A percentile compares a stretch with the other conserved stretches of the same genome.
phyloP scores from a whole-genome alignment of 2,113 vertebrate genomes.

The Henicopernis longicauda region DNA sequence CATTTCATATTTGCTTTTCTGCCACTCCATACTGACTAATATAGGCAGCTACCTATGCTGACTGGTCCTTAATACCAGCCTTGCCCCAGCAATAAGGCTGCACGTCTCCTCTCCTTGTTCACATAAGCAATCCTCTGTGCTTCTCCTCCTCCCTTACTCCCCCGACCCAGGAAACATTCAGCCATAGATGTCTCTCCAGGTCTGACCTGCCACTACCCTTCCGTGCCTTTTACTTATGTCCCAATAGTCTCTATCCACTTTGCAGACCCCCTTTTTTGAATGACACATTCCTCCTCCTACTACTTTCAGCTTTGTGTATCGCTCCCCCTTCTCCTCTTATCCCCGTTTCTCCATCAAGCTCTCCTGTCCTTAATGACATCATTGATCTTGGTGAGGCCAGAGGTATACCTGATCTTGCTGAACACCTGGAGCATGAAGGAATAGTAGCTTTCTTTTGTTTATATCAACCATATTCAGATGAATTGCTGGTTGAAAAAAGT shows the following conservation, averaged over 20 bases:
- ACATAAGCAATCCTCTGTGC: not conserved
- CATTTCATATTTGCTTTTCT: not conserved
- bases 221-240: not conserved
- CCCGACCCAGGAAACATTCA: not conserved
- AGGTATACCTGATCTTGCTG: not conserved
- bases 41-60: not conserved
- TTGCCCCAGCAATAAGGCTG: not conserved
- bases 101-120: not conserved
- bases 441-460: not conserved
- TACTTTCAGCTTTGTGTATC: not conserved
- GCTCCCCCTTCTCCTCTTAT: not conserved
- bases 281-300: not conserved
- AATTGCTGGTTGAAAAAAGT: not conserved
- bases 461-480: not conserved
- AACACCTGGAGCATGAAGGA: not conserved
- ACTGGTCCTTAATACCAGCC: not conserved
- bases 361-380: not conserved
- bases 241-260: not conserved
- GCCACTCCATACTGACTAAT: not conserved
- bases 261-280: not conserved
- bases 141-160: not conserved
- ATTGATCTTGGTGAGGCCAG: not conserved
- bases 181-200: not conserved
- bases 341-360: not conserved
- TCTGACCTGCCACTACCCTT: not conserved